Percentiles rank a stretch among this genome's conserved stretches.
Conservation (phyloP, 2,113 vertebrate genomes). For the Plotosus lineatus region DNA sequence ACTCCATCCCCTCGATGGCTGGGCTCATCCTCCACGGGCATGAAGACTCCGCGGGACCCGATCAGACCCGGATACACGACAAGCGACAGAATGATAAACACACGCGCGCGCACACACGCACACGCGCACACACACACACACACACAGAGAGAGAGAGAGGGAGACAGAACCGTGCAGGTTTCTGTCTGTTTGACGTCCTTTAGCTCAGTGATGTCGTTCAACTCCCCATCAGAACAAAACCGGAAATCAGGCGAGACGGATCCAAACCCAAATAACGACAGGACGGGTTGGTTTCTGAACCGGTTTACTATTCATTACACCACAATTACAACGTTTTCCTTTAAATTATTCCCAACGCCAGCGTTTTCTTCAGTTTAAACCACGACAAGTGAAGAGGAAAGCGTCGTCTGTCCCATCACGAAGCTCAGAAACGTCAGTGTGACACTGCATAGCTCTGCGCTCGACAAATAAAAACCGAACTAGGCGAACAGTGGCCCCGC, state of each 20-base stretch:
- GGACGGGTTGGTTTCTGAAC: conserved; percentile 10
- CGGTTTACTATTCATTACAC: neutral
- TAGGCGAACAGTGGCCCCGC: conserved; percentile 41
- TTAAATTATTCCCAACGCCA: no score
- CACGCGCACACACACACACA: neutral
- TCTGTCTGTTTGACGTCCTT: neutral
- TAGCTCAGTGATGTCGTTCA: neutral
- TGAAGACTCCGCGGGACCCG: conserved; percentile 72
- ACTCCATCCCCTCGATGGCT: conserved; percentile 95
- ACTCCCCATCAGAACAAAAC: conserved; percentile 17
- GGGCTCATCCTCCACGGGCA: conserved; percentile 97
- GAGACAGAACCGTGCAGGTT: neutral
- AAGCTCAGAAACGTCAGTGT: conserved; percentile 58
- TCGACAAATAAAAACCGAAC: conserved; percentile 60
- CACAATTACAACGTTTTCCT: no score
- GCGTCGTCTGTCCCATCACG: neutral
- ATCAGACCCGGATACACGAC: conserved; percentile 2
- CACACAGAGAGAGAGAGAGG: neutral
- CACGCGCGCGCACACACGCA: neutral
- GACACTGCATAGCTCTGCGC: conserved; percentile 45
- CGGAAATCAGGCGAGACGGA: conserved; percentile 27
- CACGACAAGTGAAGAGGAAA: no score
- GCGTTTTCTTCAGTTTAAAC: no score
- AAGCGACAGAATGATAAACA: neutral
- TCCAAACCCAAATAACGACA: conserved; percentile 7